Percentiles rank a stretch among this genome's conserved stretches.
Conservation (phyloP, 2,113 vertebrate genomes). For the Uropsilus gracilis region DNA sequence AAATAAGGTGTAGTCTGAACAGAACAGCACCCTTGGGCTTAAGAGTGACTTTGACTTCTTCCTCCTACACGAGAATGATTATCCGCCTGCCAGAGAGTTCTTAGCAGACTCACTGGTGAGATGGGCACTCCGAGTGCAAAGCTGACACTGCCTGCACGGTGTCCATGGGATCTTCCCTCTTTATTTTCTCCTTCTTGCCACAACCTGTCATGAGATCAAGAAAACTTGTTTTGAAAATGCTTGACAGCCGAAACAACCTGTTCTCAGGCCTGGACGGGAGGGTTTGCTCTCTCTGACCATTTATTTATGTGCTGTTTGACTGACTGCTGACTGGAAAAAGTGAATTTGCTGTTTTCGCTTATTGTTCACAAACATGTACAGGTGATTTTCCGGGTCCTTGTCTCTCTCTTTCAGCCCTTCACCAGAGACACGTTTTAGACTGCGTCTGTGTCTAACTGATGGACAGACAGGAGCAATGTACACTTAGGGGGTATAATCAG, state of each 20-base stretch:
- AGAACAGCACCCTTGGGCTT: slow-evolving; percentile 68
- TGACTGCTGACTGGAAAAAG: slow-evolving; percentile 75
- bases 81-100: slow-evolving; percentile 70
- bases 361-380: slow-evolving; percentile 44
- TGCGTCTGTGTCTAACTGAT: slow-evolving; percentile 8
- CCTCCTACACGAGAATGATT: slow-evolving; percentile 70
- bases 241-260: slow-evolving; percentile 84
- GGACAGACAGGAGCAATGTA: slow-evolving; percentile 42
- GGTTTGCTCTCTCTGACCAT: slow-evolving; percentile 73
- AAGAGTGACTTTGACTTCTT: slow-evolving; percentile 79
- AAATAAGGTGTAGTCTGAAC: slow-evolving; percentile 60
- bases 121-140: slow-evolving; percentile 60
- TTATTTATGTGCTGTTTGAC: slow-evolving; percentile 60
- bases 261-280: slow-evolving; percentile 76
- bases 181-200: slow-evolving; percentile 83
- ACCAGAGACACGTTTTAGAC: slow-evolving; percentile 36
- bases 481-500: background rate
- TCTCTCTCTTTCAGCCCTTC: slow-evolving; percentile 49
- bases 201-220: slow-evolving; percentile 84
- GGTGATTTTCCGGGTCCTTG: background rate
- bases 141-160: background rate
- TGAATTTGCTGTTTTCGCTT: slow-evolving; percentile 52
- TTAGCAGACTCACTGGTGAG: slow-evolving; percentile 72
- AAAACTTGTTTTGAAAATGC: slow-evolving; percentile 88
- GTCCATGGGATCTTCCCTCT: slow-evolving; percentile 76